Percentiles rank a stretch among this genome's conserved stretches.
These are phyloP conservation scores for Aradophagus sp. DNA, from an alignment of 1,140 invertebrate species.

Conservation along the genomic window DNA sequence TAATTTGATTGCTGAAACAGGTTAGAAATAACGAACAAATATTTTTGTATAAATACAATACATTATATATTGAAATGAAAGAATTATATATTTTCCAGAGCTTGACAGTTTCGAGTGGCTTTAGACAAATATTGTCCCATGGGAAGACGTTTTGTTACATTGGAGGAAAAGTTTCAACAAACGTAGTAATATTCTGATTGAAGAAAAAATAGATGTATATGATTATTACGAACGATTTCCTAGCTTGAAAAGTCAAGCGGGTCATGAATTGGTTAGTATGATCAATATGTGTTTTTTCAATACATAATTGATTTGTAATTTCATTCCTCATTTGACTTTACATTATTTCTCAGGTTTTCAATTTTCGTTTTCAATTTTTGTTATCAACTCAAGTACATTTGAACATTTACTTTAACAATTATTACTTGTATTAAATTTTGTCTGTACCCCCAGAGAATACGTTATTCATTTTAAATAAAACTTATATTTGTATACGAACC, in stretches of 20 bases:
- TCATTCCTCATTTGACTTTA: too few species aligned
- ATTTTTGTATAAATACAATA: background rate
- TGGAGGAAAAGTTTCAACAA: slow-evolving; percentile 4
- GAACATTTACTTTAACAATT: too few species aligned
- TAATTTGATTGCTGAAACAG: slow-evolving; percentile 1
- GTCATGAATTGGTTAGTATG: background rate
- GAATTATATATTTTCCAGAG: slow-evolving; percentile 3
- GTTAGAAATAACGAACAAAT: background rate
- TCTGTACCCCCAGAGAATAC: too few species aligned
- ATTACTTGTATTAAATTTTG: too few species aligned
- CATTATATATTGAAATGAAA: background rate
- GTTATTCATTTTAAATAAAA: too few species aligned
- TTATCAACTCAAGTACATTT: too few species aligned
- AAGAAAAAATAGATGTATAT: background rate
- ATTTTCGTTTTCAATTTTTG: too few species aligned
- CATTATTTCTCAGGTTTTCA: too few species aligned
- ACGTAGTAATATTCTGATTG: background rate
- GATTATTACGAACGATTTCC: slow-evolving; percentile 5
- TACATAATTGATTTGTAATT: too few species aligned
- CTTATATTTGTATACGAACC: too few species aligned
- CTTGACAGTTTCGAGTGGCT: slow-evolving; percentile 1
- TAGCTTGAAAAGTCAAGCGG: background rate
- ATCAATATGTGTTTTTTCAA: too few species aligned
- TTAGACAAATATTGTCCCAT: background rate
- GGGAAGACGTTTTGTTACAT: slow-evolving; percentile 3